These are phyloP conservation scores for Tortrix viridana DNA, from an alignment of 2,888 invertebrate species.

Conservation along the genomic window DNA sequence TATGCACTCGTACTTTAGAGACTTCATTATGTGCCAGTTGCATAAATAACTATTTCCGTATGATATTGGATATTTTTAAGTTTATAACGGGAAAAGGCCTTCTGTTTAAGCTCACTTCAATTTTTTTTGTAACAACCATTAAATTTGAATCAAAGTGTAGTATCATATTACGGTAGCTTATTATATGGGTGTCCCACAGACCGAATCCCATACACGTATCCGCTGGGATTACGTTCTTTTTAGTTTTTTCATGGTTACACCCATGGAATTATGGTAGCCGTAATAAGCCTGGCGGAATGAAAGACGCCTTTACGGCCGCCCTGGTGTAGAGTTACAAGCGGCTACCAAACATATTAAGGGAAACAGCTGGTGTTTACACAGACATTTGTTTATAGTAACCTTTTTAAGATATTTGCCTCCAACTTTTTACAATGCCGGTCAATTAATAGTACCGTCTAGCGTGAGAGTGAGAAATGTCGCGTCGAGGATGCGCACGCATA, in stretches of 20 bases:
- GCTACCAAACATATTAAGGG: slow-evolving; percentile 48
- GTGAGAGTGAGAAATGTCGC: slow-evolving; percentile 56
- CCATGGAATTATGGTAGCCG: slow-evolving; percentile 53
- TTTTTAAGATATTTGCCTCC: slow-evolving; percentile 68
- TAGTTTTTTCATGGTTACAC: slow-evolving; percentile 49
- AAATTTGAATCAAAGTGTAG: slow-evolving; percentile 48
- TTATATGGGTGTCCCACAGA: slow-evolving; percentile 60
- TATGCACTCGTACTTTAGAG: no score
- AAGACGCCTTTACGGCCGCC: slow-evolving; percentile 72
- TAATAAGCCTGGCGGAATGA: slow-evolving; percentile 73
- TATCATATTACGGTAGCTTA: slow-evolving; percentile 73
- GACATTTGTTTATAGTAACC: slow-evolving; percentile 64
- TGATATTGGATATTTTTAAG: slow-evolving; percentile 2
- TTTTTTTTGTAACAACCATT: slow-evolving; percentile 46
- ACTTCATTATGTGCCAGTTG: no score
- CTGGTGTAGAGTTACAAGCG: slow-evolving; percentile 70
- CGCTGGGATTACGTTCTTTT: slow-evolving; percentile 50
- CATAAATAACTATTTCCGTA: no score
- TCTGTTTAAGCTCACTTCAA: slow-evolving; percentile 28
- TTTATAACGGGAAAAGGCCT: slow-evolving; percentile 3
- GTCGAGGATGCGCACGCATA: neutral
- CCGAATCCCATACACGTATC: slow-evolving; percentile 56
- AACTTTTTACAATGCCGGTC: slow-evolving; percentile 49
- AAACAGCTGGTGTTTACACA: slow-evolving; percentile 47
- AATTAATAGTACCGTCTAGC: slow-evolving; percentile 44